These are phyloP conservation scores for Biston betularia DNA, from an alignment of 2,888 invertebrate species.

Conservation along the genomic window DNA sequence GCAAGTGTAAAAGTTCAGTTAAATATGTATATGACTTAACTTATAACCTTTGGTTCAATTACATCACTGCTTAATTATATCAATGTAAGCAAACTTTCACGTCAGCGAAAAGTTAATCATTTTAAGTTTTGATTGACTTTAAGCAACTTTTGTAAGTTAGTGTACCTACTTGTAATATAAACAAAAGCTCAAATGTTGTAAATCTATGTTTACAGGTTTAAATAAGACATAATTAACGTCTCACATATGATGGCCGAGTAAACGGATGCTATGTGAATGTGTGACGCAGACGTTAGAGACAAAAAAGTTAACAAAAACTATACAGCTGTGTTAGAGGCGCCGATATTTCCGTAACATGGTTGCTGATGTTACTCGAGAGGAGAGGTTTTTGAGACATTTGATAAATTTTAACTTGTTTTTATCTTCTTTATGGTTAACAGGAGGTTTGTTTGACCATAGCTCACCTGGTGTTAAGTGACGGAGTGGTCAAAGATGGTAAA, in stretches of 20 bases:
- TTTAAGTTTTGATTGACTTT: no score
- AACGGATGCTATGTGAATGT: constrained; percentile 44
- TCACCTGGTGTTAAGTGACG: no score
- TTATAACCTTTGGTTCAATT: no score
- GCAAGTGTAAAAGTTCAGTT: no score
- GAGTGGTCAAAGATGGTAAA: no score
- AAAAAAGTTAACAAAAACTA: constrained; percentile 39
- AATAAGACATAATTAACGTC: constrained; percentile 39
- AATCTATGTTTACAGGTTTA: neutral
- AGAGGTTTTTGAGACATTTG: neutral
- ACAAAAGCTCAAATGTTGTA: constrained; percentile 11
- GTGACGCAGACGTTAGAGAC: constrained; percentile 36
- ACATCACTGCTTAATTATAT: no score
- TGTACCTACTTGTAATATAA: constrained; percentile 18
- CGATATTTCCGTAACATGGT: constrained; percentile 36
- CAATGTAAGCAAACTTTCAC: no score
- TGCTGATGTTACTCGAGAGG: neutral
- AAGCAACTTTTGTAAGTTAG: neutral
- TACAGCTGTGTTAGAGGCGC: constrained; percentile 24
- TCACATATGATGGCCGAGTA: constrained; percentile 38
- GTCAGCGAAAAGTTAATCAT: no score
- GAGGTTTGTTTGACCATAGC: no score
- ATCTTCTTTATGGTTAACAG: neutral
- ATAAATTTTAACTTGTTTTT: neutral
- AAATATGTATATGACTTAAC: no score